A percentile compares a stretch with the other conserved stretches of the same genome.
phyloP scores from a whole-genome alignment of 2,888 invertebrate species.

The Conus canariensis region DNA sequence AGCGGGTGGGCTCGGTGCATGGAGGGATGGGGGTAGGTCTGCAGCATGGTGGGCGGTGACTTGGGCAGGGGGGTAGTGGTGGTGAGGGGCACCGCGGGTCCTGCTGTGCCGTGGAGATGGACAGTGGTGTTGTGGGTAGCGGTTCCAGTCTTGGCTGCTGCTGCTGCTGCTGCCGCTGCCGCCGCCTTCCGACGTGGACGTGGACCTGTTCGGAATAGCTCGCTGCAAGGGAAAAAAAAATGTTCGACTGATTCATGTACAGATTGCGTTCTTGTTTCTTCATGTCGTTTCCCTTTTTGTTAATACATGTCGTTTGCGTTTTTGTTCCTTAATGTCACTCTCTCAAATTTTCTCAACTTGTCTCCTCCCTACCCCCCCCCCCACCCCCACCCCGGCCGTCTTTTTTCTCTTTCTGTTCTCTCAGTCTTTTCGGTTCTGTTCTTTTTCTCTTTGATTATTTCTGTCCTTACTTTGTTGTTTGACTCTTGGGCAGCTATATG shows the following conservation, averaged over 20 bases:
- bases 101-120: not conserved
- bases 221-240: conserved; percentile 37
- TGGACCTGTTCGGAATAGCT: conserved; percentile 57
- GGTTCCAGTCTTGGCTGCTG: not conserved
- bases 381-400: not conserved
- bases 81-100: too few relatives aligned
- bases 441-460: not conserved
- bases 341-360: not conserved
- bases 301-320: too few relatives aligned
- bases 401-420: not conserved
- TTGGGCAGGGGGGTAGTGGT: not conserved
- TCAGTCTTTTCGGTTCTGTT: not conserved
- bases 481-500: too few relatives aligned
- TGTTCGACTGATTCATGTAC: too few relatives aligned
- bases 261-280: too few relatives aligned
- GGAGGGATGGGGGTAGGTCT: conserved; percentile 1
- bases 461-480: not conserved
- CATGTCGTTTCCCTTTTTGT: too few relatives aligned
- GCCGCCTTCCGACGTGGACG: conserved; percentile 49
- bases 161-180: conserved; percentile 31
- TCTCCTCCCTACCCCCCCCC: not conserved
- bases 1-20: not conserved
- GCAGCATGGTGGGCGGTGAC: not conserved
- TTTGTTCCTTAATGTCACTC: not conserved
- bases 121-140: not conserved